These are phyloP conservation scores for Cerastoderma edule DNA, from an alignment of 2,888 invertebrate species.

Conservation along the genomic window DNA sequence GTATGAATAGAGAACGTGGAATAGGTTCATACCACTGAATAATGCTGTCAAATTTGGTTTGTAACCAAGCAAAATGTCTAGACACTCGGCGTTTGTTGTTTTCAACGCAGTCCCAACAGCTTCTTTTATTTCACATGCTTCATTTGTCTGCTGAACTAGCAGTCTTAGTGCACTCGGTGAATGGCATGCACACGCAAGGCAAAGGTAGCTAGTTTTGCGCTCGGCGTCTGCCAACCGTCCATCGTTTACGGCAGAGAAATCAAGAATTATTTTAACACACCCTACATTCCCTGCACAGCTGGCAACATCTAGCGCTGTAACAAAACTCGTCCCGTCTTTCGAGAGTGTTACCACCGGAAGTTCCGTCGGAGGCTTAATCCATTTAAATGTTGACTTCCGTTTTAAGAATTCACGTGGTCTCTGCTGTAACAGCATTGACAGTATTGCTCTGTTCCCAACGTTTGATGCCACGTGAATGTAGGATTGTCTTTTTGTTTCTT, in stretches of 20 bases:
- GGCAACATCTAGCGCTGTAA: constrained; percentile 75
- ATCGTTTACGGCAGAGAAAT: constrained; percentile 52
- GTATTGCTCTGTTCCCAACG: constrained; percentile 69
- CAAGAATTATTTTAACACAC: constrained; percentile 73
- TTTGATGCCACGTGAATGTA: constrained; percentile 78
- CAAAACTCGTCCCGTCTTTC: constrained; percentile 15
- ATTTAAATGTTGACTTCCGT: constrained; percentile 47
- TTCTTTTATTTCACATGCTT: constrained; percentile 63
- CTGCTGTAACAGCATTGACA: constrained; percentile 73
- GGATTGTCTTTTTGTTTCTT: constrained; percentile 65
- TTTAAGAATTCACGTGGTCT: constrained; percentile 65
- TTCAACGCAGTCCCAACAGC: constrained; percentile 76
- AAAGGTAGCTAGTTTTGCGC: constrained; percentile 68
- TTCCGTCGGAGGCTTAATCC: constrained; percentile 41
- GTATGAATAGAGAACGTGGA: constrained; percentile 78
- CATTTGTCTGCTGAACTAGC: constrained; percentile 63
- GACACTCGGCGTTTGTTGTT: constrained; percentile 71
- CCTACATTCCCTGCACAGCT: constrained; percentile 68
- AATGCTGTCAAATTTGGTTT: constrained; percentile 61
- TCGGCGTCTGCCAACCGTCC: constrained; percentile 45
- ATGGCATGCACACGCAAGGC: constrained; percentile 71
- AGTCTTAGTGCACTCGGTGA: constrained; percentile 73
- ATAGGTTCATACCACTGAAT: constrained; percentile 78
- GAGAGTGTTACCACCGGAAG: constrained; percentile 28
- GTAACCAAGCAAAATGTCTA: constrained; percentile 72